Evolutionary conservation across 2,113 vertebrate species (phyloP), one percentile per base, ranked within the genome.

Genomic region (Shinisaurus crocodilurus): DNA sequence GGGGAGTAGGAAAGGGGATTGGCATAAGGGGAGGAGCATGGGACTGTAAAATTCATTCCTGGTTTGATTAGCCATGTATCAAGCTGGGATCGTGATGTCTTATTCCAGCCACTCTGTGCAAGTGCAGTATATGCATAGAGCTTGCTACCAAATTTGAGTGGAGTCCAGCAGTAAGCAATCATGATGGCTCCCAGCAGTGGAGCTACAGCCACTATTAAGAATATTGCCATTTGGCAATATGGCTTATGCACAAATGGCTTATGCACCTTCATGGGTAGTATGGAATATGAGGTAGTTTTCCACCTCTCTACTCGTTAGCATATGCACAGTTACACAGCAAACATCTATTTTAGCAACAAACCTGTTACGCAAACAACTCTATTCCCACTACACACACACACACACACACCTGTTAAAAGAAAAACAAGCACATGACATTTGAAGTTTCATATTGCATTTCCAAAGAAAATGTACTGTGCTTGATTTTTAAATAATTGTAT

Each of bases 401-500:
- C 40, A 79, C 80, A 34, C n/a, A 82, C 29, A 2, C n/a, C n/a
- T n/a, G n/a, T 57, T 57, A 6, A 57, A 80, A 29, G 87, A 77
- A 83, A 92, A 89, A 57, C 8, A 9, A 77, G 87, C 86, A 67
- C 3, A 80, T 72, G 3, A 89, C 15, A 90, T 77, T 74, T 76
- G 10, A 3, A 23, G 6, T 89, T 34, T 87, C 81, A 74, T 85
- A 85, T 91, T 82, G 85, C 6, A 54, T 43, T 90, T 45, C 37
- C 27, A 60, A 25, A 48, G 12, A 60, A 32, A 13, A 75, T 13
- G 12, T 88, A n/a, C n/a, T 20, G 23, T 3, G 87, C 50, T 8
- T 93, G 63, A 86, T n/a, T 72, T 91, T 89, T 34, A 0, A 84
- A 88, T 16, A 85, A 45, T 67, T 63, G 70, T 77, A 50, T 90